phyloP scores from a whole-genome alignment of 2,797 vertebrate species.

The Acanthis flammea region DNA sequence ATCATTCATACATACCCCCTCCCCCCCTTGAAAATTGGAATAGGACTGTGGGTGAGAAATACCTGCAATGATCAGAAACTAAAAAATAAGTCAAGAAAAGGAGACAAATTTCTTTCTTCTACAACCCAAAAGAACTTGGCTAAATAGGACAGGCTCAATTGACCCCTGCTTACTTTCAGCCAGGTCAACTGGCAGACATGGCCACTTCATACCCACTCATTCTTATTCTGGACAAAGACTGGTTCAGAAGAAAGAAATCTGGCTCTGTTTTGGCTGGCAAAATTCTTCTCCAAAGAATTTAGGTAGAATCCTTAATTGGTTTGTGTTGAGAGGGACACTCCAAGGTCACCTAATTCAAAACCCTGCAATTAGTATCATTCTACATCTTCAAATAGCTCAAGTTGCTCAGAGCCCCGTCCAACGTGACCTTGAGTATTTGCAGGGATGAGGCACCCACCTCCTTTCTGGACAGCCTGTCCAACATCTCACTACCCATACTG shows the following conservation, averaged over 20 bases:
- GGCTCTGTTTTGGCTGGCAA: background rate
- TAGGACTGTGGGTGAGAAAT: background rate
- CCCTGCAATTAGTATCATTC: background rate
- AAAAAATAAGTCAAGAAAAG: background rate
- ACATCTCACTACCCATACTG: accelerated
- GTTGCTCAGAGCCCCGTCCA: background rate
- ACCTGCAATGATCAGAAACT: background rate
- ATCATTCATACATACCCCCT: accelerated
- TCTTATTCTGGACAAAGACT: background rate
- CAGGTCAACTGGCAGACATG: background rate
- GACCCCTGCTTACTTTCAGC: background rate
- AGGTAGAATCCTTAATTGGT: background rate
- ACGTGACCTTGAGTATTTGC: background rate
- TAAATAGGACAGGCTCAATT: background rate
- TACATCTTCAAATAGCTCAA: background rate
- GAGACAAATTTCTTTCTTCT: background rate
- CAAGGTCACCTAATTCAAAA: background rate
- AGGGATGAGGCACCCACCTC: background rate
- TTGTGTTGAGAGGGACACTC: background rate
- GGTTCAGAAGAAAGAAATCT: background rate
- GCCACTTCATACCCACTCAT: background rate
- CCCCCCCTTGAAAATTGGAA: background rate
- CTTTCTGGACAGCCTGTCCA: background rate
- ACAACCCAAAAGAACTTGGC: background rate
- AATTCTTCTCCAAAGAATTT: background rate